These are phyloP conservation scores for Alfaro cultratus DNA, from an alignment of 2,797 vertebrate genomes.

Conservation along the genomic window DNA sequence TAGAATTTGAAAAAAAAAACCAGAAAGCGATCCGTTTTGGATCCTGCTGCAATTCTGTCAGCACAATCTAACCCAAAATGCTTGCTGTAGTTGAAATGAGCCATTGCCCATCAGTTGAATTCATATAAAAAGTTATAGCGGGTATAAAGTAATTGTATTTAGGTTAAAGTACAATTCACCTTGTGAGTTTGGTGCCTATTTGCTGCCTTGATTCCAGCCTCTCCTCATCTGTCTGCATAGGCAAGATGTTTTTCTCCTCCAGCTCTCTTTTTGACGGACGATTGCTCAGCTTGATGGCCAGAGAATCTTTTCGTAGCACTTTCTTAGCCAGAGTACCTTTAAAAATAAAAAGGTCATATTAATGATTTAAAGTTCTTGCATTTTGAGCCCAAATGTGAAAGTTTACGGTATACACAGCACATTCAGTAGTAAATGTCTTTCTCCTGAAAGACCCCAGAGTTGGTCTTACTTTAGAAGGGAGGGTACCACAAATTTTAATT, in stretches of 20 bases:
- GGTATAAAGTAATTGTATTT: conserved; percentile 6
- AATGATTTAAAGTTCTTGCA: neutral
- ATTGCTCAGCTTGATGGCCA: conserved; percentile 98
- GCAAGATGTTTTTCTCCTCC: conserved; percentile 98
- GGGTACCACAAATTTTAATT: neutral
- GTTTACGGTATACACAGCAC: neutral
- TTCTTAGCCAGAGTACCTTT: conserved; percentile 93
- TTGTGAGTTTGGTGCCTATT: conserved; percentile 96
- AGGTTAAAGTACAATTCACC: conserved; percentile 75
- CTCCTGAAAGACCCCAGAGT: neutral
- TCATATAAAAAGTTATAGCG: neutral
- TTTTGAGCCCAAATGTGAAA: neutral
- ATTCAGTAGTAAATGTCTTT: neutral
- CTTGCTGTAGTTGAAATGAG: conserved; percentile 17
- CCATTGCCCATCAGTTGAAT: conserved; percentile 6
- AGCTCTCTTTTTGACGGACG: conserved; percentile 95
- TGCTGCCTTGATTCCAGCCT: conserved; percentile 93
- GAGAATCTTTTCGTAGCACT: conserved; percentile 95
- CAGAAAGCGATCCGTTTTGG: conserved; percentile 36
- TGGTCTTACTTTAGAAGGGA: neutral
- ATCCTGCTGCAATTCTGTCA: conserved; percentile 29
- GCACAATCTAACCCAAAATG: conserved; percentile 35
- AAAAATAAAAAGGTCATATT: neutral
- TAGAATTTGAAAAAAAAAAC: conserved; percentile 6
- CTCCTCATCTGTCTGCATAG: conserved; percentile 95